phyloP scores from a whole-genome alignment of 2,888 invertebrate genomes.

The Leptinotarsa haldemani region DNA sequence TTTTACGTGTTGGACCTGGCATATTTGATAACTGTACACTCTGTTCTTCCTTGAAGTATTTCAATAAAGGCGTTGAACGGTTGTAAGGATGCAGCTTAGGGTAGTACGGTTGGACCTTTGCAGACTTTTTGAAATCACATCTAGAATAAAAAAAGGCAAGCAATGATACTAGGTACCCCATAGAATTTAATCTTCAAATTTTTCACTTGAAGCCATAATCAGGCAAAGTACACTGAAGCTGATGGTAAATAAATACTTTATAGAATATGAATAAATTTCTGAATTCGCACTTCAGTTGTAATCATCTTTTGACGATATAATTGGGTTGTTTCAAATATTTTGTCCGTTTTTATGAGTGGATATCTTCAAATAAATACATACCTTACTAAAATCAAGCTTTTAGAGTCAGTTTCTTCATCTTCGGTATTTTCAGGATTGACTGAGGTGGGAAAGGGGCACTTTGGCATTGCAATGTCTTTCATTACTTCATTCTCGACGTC shows the following conservation, averaged over 20 bases:
- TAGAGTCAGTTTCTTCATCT: constrained; percentile 35
- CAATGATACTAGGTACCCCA: no score
- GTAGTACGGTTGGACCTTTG: constrained; percentile 28
- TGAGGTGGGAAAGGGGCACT: constrained; percentile 15
- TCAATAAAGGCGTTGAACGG: constrained; percentile 36
- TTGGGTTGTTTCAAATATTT: no score
- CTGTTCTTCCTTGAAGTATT: constrained; percentile 37
- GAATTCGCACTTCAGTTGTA: no score
- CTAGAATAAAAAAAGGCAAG: neutral
- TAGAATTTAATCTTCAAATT: no score
- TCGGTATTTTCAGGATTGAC: constrained; percentile 23
- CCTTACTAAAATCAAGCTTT: constrained; percentile 41
- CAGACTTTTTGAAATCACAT: constrained; percentile 45
- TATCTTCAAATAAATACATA: no score
- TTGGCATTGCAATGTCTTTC: constrained; percentile 10
- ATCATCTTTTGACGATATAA: no score
- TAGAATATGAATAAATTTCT: no score
- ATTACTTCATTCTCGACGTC: constrained; percentile 30
- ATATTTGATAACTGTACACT: constrained; percentile 21
- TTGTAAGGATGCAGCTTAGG: constrained; percentile 35
- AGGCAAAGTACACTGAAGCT: no score
- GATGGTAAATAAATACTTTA: no score
- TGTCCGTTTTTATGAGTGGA: no score
- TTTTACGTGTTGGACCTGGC: neutral
- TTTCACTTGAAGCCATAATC: no score